phyloP scores from a whole-genome alignment of 2,888 invertebrate species.

The Diarsia brunnea region DNA sequence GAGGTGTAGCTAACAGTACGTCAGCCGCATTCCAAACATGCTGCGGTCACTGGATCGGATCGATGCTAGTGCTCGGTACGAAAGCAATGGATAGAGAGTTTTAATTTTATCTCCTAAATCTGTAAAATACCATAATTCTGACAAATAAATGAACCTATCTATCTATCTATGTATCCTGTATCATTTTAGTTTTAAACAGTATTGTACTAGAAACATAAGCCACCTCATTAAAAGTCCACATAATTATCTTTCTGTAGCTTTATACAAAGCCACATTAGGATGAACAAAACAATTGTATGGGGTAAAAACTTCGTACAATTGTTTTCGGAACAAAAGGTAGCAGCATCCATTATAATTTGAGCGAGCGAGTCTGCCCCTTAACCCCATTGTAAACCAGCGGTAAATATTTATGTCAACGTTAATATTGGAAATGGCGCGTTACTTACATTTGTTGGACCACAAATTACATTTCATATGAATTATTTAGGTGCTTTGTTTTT shows the following conservation, averaged over 20 bases:
- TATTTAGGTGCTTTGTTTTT: slow-evolving; percentile 10
- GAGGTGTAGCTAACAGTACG: too few species aligned
- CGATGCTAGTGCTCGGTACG: not conserved
- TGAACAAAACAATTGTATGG: slow-evolving; percentile 40
- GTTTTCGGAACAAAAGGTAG: slow-evolving; percentile 21
- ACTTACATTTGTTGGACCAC: slow-evolving; percentile 41
- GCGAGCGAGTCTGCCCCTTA: slow-evolving; percentile 39
- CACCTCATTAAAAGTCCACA: slow-evolving; percentile 38
- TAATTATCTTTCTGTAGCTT: slow-evolving; percentile 19
- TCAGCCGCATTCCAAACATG: too few species aligned
- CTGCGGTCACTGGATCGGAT: too few species aligned
- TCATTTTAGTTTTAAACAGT: not conserved
- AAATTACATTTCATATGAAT: slow-evolving; percentile 30
- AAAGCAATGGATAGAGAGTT: not conserved
- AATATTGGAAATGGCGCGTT: slow-evolving; percentile 45
- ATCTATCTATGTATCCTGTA: too few species aligned
- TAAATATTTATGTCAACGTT: slow-evolving; percentile 54
- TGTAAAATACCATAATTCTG: too few species aligned
- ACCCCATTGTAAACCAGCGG: slow-evolving; percentile 48
- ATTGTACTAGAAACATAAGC: not conserved
- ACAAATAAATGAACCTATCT: too few species aligned
- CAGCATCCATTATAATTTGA: slow-evolving; percentile 7
- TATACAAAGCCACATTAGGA: slow-evolving; percentile 19
- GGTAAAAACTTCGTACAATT: slow-evolving; percentile 12
- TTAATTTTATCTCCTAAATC: not conserved